A percentile compares a stretch with the other conserved stretches of the same genome.
Conservation (phyloP, 2,113 vertebrate genomes). For the Etheostoma spectabile region DNA sequence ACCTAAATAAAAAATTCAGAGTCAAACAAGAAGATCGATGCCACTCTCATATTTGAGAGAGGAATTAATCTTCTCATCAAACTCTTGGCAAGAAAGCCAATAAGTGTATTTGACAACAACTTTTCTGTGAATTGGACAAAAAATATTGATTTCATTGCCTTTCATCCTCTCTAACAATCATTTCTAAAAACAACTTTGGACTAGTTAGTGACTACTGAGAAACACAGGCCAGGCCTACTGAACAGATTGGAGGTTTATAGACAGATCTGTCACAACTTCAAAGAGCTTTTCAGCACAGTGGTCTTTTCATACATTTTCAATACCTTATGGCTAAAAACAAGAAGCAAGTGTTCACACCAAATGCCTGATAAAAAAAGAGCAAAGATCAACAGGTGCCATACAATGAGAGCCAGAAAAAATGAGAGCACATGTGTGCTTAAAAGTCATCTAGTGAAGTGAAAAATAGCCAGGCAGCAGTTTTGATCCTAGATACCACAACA, state of each 20-base stretch:
- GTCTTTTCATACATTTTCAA: constrained; percentile 5
- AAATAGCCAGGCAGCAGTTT: not conserved
- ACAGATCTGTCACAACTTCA: constrained; percentile 22
- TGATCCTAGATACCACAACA: not conserved
- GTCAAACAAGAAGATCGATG: not conserved
- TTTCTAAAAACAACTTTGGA: not conserved
- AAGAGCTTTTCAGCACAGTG: not conserved
- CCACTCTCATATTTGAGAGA: not conserved
- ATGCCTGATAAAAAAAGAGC: constrained; percentile 1
- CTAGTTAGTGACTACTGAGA: not conserved
- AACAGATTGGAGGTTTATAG: not conserved
- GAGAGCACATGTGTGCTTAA: not conserved
- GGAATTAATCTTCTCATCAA: not conserved
- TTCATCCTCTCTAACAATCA: not conserved
- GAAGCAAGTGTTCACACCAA: constrained; percentile 12
- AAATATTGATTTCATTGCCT: not conserved
- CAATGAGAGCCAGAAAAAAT: not conserved
- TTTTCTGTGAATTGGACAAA: not conserved
- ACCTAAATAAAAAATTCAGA: no score
- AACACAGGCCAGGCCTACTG: not conserved
- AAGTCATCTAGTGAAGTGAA: not conserved
- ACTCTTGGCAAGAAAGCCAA: not conserved
- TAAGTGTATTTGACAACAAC: not conserved
- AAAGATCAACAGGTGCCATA: constrained; percentile 8
- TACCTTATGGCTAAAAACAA: constrained; percentile 6